Evolutionary conservation across 2,797 vertebrate genomes (phyloP).

Genomic region (Sebastes goodei): DNA sequence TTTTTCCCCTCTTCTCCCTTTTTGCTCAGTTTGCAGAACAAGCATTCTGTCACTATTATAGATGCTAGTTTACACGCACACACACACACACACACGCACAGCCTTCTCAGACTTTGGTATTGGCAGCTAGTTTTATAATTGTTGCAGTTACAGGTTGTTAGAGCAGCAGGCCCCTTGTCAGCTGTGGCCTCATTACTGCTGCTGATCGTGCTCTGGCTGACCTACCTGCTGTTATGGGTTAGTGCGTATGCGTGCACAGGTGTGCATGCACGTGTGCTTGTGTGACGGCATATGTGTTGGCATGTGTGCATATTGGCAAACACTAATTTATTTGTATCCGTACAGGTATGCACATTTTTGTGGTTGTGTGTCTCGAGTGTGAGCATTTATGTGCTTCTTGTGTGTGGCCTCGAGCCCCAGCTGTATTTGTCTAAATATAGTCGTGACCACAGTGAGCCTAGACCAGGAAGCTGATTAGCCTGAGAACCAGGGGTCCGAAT

Average conservation of each 20-base stretch:
- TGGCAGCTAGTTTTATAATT: conserved; percentile 50
- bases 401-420: conserved; percentile 39
- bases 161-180: conserved; percentile 34
- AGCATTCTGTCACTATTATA: background rate
- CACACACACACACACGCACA: background rate
- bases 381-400: conserved; percentile 5
- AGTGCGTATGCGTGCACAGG: conserved; percentile 20
- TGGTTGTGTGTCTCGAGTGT: background rate
- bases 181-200: conserved; percentile 44
- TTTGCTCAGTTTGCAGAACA: background rate
- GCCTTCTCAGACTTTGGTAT: background rate
- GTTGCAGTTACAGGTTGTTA: conserved; percentile 52
- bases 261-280: conserved; percentile 3
- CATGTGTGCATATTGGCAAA: conserved; percentile 15
- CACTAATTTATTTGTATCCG: conserved; percentile 6
- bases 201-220: conserved; percentile 34
- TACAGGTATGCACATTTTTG: conserved; percentile 21
- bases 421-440: conserved; percentile 61
- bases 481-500: conserved; percentile 44
- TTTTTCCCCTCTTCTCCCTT: background rate
- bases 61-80: background rate
- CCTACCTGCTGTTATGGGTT: conserved; percentile 30
- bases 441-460: conserved; percentile 38
- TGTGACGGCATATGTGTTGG: conserved; percentile 25
- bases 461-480: conserved; percentile 49